Percentiles rank a stretch among this genome's conserved stretches.
phyloP scores from a whole-genome alignment of 1,140 invertebrate species.

The Triops longicaudatus region DNA sequence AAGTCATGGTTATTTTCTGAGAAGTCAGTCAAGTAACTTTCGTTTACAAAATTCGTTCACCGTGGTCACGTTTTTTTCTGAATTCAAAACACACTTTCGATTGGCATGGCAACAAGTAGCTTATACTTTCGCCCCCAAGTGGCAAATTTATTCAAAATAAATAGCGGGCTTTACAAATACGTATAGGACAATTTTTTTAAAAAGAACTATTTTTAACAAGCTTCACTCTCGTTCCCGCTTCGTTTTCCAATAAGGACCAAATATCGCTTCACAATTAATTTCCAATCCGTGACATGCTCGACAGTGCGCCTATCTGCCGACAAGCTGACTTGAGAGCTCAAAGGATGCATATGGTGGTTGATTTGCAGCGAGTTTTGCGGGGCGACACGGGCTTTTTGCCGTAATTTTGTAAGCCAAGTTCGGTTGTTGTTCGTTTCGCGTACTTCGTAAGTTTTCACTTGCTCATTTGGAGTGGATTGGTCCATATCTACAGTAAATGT shows the following conservation, averaged over 20 bases:
- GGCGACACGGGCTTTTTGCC: slow-evolving; percentile 24
- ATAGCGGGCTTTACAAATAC: not conserved
- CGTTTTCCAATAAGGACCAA: slow-evolving; percentile 19
- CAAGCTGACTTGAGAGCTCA: slow-evolving; percentile 28
- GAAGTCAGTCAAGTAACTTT: not conserved
- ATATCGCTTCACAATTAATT: slow-evolving; percentile 23
- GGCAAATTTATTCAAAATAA: slow-evolving; percentile 6
- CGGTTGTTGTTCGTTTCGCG: slow-evolving; percentile 19
- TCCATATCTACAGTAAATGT: not conserved
- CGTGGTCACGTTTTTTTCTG: no score
- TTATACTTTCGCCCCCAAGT: not conserved
- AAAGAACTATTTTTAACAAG: not conserved
- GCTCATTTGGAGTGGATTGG: slow-evolving; percentile 17
- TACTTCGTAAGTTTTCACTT: slow-evolving; percentile 2
- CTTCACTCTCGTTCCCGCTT: not conserved
- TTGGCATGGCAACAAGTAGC: not conserved
- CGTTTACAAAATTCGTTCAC: no score
- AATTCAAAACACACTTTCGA: not conserved
- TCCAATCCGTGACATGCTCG: slow-evolving; percentile 28
- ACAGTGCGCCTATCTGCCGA: slow-evolving; percentile 22
- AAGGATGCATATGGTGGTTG: slow-evolving; percentile 6
- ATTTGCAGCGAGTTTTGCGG: slow-evolving; percentile 13
- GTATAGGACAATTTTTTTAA: no score
- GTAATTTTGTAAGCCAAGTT: slow-evolving; percentile 24
- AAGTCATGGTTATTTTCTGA: not conserved